phyloP scores from a whole-genome alignment of 2,113 vertebrate genomes.

The Clinocottus analis region DNA sequence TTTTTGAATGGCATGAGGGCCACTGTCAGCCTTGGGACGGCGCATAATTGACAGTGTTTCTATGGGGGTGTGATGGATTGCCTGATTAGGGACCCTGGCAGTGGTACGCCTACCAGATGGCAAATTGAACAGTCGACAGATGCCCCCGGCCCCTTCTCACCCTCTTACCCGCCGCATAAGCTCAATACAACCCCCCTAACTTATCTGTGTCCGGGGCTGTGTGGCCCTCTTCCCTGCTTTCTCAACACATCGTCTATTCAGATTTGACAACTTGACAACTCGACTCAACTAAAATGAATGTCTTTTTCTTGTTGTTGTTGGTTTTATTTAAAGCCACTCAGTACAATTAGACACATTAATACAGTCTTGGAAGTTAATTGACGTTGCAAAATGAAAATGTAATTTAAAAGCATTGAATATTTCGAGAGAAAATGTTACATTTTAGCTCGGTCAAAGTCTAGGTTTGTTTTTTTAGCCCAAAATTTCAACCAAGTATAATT shows the following conservation, averaged over 20 bases:
- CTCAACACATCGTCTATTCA: neutral
- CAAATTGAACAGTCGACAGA: constrained; percentile 80
- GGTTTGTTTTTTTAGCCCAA: neutral
- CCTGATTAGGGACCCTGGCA: constrained; percentile 85
- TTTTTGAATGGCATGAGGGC: constrained; percentile 54
- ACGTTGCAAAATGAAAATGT: neutral
- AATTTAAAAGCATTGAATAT: neutral
- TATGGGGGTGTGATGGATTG: constrained; percentile 90
- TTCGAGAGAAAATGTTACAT: neutral
- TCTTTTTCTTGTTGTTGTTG: too few relatives aligned
- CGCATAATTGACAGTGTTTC: constrained; percentile 87
- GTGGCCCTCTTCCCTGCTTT: constrained; percentile 25
- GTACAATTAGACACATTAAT: too few relatives aligned
- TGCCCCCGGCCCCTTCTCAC: constrained; percentile 59
- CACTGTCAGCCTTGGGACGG: constrained; percentile 77
- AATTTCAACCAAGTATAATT: neutral
- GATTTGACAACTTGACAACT: neutral
- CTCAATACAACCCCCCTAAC: constrained; percentile 17
- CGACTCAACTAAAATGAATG: too few relatives aligned
- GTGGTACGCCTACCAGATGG: constrained; percentile 84
- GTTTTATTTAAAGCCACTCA: neutral
- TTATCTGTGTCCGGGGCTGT: constrained; percentile 33
- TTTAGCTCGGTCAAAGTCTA: neutral
- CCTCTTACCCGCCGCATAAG: constrained; percentile 47
- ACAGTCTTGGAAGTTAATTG: neutral